phyloP scores from a whole-genome alignment of 2,797 vertebrate genomes.

The Protosalanx chinensis region DNA sequence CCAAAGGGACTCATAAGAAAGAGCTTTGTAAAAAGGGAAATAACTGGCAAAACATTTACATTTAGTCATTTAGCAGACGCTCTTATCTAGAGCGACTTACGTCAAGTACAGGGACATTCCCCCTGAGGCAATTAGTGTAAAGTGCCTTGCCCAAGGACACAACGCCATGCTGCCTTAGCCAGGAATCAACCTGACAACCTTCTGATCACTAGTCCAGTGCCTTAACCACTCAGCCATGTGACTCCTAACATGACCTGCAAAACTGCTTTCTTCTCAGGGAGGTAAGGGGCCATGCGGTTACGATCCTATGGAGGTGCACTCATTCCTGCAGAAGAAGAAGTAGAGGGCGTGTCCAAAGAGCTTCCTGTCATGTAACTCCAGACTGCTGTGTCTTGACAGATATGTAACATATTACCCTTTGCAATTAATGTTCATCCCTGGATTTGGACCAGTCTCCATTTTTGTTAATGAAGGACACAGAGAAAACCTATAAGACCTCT shows the following conservation, averaged over 20 bases:
- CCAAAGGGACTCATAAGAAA: no score
- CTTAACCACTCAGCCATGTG: not conserved
- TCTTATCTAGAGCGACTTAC: no score
- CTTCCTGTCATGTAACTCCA: slow-evolving; percentile 45
- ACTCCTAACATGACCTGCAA: no score
- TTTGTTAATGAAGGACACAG: slow-evolving; percentile 66
- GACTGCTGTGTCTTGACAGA: slow-evolving; percentile 40
- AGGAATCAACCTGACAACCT: no score
- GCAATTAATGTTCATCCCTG: not conserved
- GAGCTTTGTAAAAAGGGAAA: no score
- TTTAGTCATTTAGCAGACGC: no score
- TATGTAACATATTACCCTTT: slow-evolving; percentile 5
- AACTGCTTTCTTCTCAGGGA: slow-evolving; percentile 69
- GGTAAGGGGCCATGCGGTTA: slow-evolving; percentile 83
- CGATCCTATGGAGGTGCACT: slow-evolving; percentile 77
- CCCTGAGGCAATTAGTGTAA: no score
- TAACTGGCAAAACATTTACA: no score
- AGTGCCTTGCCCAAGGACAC: no score
- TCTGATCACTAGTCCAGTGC: no score
- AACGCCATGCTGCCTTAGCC: no score
- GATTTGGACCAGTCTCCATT: slow-evolving; percentile 13
- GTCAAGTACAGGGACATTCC: no score
- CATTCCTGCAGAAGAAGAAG: slow-evolving; percentile 77
- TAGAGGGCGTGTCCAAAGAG: slow-evolving; percentile 41
- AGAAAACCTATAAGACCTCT: slow-evolving; percentile 62